phyloP scores from a whole-genome alignment of 2,888 invertebrate species.

The Eupithecia centaureata region DNA sequence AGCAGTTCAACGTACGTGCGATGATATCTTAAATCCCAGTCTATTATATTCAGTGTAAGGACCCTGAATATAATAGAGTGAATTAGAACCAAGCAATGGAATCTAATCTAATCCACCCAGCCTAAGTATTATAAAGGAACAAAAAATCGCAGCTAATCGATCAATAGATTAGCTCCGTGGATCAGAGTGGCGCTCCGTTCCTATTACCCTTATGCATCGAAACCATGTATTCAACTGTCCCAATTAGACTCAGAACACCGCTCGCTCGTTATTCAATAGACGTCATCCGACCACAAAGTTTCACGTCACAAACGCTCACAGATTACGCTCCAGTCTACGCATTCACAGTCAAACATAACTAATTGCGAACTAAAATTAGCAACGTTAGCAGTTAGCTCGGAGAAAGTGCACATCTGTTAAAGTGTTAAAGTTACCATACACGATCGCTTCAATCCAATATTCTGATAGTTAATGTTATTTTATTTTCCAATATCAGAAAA shows the following conservation, averaged over 20 bases:
- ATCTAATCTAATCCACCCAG: background rate
- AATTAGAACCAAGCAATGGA: background rate
- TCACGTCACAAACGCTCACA: conserved; percentile 10
- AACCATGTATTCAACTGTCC: background rate
- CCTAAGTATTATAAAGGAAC: too few species aligned
- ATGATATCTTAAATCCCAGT: background rate
- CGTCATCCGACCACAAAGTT: conserved; percentile 10
- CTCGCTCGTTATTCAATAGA: conserved; percentile 15
- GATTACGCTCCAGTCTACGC: conserved; percentile 8
- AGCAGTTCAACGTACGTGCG: background rate
- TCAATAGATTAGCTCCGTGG: too few species aligned
- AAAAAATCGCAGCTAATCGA: too few species aligned
- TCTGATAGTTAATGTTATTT: background rate
- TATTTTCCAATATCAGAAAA: background rate
- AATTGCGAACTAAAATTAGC: conserved; percentile 50
- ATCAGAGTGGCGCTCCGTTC: background rate
- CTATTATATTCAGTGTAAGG: too few species aligned
- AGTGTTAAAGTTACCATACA: conserved; percentile 40
- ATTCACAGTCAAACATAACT: conserved; percentile 23
- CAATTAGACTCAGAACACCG: background rate
- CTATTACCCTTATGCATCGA: background rate
- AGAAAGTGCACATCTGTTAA: conserved; percentile 47
- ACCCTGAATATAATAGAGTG: background rate
- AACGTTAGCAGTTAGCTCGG: conserved; percentile 21
- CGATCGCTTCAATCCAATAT: conserved; percentile 5